Evolutionary conservation across 2,888 invertebrate genomes (phyloP), one percentile per base, ranked within the genome.

Genomic region (Prenolepis imparis): DNA sequence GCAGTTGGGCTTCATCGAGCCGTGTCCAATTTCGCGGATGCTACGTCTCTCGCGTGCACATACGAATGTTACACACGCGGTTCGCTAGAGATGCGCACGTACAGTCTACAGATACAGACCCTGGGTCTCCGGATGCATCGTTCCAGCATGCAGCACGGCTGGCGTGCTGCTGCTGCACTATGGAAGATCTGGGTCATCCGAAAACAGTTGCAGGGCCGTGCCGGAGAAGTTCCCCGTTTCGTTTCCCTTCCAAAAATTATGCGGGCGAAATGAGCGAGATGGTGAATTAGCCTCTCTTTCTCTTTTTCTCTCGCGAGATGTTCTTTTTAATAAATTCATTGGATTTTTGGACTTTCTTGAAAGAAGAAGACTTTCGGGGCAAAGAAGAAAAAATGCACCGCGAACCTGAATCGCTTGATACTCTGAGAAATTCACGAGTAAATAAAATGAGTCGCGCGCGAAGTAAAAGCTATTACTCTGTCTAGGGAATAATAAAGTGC

Each of bases 101-200:
- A 61, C 41, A 57, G 63, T 41, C 52, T 24, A 48, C 67, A 55
- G 44, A 64, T 44, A 44, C 44, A 48, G 55, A 48, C n/a, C 39
- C 24, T 39, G 55, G 55, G 24, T 67, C 61, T 68, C 39, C 67
- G 84, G 81, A 86, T 83, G 84, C 82, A 87, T 59, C 85, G 82
- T 85, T 78, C 83, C 67, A 80, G 86, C 73, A 83, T 80, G 59
- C 78, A 70, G 59, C 24, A 57, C 39, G 68, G 32, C 32, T 61
- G 41, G 74, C 32, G 73, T 57, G 75, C 77, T 81, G 67, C 68
- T 74, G 59, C 84, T 84, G 83, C 84, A 80, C 84, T 70, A 72
- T 75, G 61, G 61, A 68, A 59, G 83, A 90, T 89, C 80, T 87
- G 83, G 90, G 90, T 90, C 90, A 90, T 77, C 81, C 86, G 85